These are phyloP conservation scores for Blastobasis adustella DNA, from an alignment of 2,888 invertebrate species.

Conservation along the genomic window DNA sequence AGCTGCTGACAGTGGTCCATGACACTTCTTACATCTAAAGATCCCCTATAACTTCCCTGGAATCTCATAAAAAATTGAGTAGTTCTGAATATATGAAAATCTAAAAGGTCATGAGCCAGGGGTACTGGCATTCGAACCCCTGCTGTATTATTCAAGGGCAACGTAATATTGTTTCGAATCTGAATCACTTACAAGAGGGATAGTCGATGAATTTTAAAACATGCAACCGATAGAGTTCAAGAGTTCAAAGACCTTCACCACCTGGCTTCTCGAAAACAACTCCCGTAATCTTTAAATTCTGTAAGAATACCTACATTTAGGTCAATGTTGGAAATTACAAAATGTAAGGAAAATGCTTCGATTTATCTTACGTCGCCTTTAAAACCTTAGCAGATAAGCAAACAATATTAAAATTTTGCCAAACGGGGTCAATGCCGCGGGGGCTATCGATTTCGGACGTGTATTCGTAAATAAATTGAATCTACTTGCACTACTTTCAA, in stretches of 20 bases:
- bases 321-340: slow-evolving; percentile 1
- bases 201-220: slow-evolving; percentile 5
- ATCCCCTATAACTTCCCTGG: slow-evolving; percentile 26
- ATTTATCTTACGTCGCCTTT: slow-evolving; percentile 10
- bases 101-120: slow-evolving; percentile 19
- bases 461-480: slow-evolving; percentile 33
- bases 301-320: neutral
- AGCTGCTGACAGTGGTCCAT: too few relatives aligned
- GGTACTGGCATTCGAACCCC: slow-evolving; percentile 7
- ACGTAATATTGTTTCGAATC: neutral
- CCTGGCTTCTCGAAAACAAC: neutral
- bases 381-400: slow-evolving; percentile 19
- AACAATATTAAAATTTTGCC: slow-evolving; percentile 29
- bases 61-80: slow-evolving; percentile 34
- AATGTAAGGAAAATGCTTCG: slow-evolving; percentile 9
- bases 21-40: neutral
- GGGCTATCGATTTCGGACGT: slow-evolving; percentile 40
- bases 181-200: slow-evolving; percentile 3
- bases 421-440: slow-evolving; percentile 49
- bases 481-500: slow-evolving; percentile 36
- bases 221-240: neutral
- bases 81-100: slow-evolving; percentile 25
- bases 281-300: too few relatives aligned
- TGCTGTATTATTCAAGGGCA: slow-evolving; percentile 4
- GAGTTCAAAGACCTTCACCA: slow-evolving; percentile 4